Base-by-base conservation (phyloP, 2,113 vertebrate species). In the Sula dactylatra region DNA sequence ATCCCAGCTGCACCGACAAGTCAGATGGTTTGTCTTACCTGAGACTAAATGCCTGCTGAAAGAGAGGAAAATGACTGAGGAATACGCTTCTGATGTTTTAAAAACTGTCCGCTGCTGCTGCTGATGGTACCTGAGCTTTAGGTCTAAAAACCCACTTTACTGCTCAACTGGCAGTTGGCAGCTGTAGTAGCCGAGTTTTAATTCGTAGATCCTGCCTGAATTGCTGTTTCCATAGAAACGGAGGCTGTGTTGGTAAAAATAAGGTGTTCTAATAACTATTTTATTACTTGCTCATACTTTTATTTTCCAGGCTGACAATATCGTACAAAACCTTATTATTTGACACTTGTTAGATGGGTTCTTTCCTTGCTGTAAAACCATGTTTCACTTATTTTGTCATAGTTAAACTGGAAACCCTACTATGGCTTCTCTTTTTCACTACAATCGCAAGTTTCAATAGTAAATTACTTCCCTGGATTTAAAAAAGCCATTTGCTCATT, bases 171-270 rank as follows among this genome's bases (percentile, higher is more conserved):
- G 55, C 56, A 78, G 70, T 13, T 49, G 21, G 88, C 59, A 7
- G 59, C 82, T 66, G 16, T 40, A 77, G 42, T 2, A 90, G 22
- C 42, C 15, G 45, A 73, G 12, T 69, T 82, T 31, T 31, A 76
- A 89, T 71, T 90, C 82, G 52, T 10, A 50, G 88, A n/a, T 86
- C 56, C 52, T 94, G 84, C 64, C 64, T 65, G 61, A 95, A 74
- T 77, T 32, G 95, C 83, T 31, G 97, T 97, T 97, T 86, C 98
- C 96, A 97, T 96, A 61, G 98, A 49, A 98, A 98, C 97, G 8
- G 52, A 82, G 96, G 61, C 56, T 21, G 7, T 50, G 8, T 42
- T 77, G 94, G 82, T 79, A 76, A 90, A 55, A 69, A 72, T 59
- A 80, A 92, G 67, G 78, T 93, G 81, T 34, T 95, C 91, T 66